A percentile compares a stretch with the other conserved stretches of the same genome.
phyloP scores from a whole-genome alignment of 2,888 invertebrate species.

The Sylvicola cinctus region DNA sequence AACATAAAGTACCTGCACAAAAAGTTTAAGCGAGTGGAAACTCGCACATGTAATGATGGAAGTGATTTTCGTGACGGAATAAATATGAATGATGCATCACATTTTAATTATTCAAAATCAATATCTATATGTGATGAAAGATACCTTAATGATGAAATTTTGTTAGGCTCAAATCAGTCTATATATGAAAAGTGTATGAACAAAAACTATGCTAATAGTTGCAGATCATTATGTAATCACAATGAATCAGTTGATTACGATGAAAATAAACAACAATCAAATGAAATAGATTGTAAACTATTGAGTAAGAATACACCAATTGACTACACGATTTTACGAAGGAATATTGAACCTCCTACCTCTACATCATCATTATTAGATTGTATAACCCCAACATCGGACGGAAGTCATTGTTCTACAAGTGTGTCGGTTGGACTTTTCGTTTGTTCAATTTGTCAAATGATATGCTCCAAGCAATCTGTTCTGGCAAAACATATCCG shows the following conservation, averaged over 20 bases:
- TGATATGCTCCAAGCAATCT: constrained; percentile 81
- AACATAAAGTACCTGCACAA: constrained; percentile 72
- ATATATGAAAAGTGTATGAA: background rate
- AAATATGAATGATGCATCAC: background rate
- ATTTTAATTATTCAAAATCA: background rate
- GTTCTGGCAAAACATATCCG: constrained; percentile 86
- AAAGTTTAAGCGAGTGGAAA: constrained; percentile 79
- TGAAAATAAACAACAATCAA: too few relatives aligned
- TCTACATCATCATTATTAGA: too few relatives aligned
- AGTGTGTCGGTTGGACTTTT: too few relatives aligned
- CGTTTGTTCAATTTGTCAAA: constrained; percentile 71
- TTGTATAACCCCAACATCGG: too few relatives aligned
- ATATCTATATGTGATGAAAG: background rate
- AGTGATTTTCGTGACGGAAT: background rate
- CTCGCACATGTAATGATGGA: constrained; percentile 20
- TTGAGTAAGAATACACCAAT: too few relatives aligned
- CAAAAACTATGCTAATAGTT: too few relatives aligned
- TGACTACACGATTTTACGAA: too few relatives aligned
- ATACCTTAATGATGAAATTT: background rate
- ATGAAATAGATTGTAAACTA: too few relatives aligned
- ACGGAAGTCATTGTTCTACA: too few relatives aligned
- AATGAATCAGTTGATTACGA: too few relatives aligned
- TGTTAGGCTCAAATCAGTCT: background rate
- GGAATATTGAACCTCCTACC: too few relatives aligned
- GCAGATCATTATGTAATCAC: too few relatives aligned